Evolutionary conservation across 2,797 vertebrate species (phyloP).

Genomic region (Typhlichthys eigenmanni): DNA sequence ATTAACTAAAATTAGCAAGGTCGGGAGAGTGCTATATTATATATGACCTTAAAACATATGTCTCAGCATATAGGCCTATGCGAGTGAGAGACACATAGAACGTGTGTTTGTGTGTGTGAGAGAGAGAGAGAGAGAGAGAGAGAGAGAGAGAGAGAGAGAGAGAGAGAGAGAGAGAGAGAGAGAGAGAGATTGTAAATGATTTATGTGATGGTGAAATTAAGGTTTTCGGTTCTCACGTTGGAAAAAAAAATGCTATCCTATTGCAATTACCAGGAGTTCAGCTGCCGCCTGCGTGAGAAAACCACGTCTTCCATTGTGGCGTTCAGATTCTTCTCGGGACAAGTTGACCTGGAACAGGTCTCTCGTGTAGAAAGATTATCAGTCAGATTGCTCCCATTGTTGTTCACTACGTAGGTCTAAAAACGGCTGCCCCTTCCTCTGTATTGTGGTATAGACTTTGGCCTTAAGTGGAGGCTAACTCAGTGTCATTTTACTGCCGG

Average conservation of each 20-base stretch:
- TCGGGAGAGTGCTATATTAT: neutral
- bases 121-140: neutral
- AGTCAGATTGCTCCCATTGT: conserved; percentile 64
- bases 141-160: neutral
- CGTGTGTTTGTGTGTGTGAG: neutral
- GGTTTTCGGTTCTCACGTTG: neutral
- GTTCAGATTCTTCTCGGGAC: conserved; percentile 26
- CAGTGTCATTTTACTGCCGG: conserved; percentile 76
- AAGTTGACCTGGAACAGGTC: conserved; percentile 44
- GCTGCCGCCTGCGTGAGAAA: no score
- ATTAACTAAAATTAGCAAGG: neutral
- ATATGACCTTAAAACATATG: neutral
- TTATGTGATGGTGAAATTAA: conserved; percentile 67
- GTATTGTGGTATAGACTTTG: conserved; percentile 64
- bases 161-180: no score
- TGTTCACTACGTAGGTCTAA: conserved; percentile 35
- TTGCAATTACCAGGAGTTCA: no score
- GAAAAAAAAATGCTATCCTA: no score
- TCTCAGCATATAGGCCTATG: neutral
- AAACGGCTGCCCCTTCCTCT: conserved; percentile 59
- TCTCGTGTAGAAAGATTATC: conserved; percentile 57
- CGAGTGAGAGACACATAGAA: neutral
- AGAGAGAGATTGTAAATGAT: neutral
- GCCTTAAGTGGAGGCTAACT: conserved; percentile 69
- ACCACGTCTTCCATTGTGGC: neutral